A percentile compares a stretch with the other conserved stretches of the same genome.
Conservation (phyloP, 2,797 vertebrate genomes). For the Artibeus jamaicensis region DNA sequence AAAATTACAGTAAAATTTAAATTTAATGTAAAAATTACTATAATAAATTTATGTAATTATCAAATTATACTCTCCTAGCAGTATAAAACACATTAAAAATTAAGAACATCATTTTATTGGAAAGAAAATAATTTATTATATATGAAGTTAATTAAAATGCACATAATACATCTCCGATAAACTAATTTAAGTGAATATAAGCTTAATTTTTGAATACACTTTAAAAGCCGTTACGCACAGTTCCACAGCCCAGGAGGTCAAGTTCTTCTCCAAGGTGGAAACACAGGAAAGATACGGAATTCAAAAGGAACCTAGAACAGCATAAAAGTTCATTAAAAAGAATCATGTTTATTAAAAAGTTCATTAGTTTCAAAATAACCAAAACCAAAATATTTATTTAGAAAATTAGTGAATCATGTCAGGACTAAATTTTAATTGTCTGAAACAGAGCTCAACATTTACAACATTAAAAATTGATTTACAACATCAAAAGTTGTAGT, state of each 20-base stretch:
- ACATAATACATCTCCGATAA: slow-evolving; percentile 29
- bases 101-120: slow-evolving; percentile 47
- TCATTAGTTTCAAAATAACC: slow-evolving; percentile 44
- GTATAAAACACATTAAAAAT: neutral
- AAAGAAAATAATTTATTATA: slow-evolving; percentile 84
- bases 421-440: slow-evolving; percentile 48
- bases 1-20: slow-evolving; percentile 29
- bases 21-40: slow-evolving; percentile 12
- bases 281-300: slow-evolving; percentile 79
- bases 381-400: slow-evolving; percentile 59
- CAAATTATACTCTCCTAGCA: neutral
- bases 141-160: slow-evolving; percentile 66
- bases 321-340: slow-evolving; percentile 81
- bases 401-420: slow-evolving; percentile 73
- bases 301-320: slow-evolving; percentile 85
- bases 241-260: slow-evolving; percentile 77
- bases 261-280: slow-evolving; percentile 75
- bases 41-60: neutral
- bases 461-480: slow-evolving; percentile 9
- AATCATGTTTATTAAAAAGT: slow-evolving; percentile 28
- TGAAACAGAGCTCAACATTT: neutral
- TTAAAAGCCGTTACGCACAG: slow-evolving; percentile 82
- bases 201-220: slow-evolving; percentile 73
- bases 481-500: slow-evolving; percentile 36
- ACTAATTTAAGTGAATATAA: slow-evolving; percentile 48